phyloP scores from a whole-genome alignment of 2,113 vertebrate species.

The Theristicus caerulescens region DNA sequence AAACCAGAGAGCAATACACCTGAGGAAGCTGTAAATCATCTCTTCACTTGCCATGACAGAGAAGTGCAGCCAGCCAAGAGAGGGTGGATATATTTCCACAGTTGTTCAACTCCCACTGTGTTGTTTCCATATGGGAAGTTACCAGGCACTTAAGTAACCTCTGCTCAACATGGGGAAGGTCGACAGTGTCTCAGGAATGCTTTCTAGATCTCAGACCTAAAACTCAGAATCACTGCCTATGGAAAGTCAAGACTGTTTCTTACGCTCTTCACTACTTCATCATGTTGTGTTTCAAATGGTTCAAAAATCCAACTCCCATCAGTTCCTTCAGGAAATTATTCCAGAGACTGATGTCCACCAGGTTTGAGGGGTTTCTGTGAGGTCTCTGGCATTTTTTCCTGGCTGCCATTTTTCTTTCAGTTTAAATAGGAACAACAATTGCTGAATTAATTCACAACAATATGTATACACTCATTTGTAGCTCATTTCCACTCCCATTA shows the following conservation, averaged over 20 bases:
- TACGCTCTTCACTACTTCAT: neutral
- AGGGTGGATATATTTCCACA: neutral
- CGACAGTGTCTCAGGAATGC: neutral
- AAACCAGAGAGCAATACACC: neutral
- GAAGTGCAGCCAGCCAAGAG: neutral
- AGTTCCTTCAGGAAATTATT: neutral
- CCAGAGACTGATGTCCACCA: neutral
- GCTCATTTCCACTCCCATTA: constrained; percentile 50
- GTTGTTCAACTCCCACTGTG: neutral
- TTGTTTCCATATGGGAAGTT: neutral
- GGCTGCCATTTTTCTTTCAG: constrained; percentile 10
- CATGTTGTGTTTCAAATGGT: neutral
- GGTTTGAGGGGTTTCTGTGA: neutral
- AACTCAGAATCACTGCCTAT: neutral
- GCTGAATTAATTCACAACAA: constrained; percentile 20
- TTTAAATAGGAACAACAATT: constrained; percentile 28
- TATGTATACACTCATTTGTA: constrained; percentile 22
- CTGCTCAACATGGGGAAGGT: neutral
- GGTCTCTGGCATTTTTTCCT: neutral
- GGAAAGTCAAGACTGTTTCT: neutral
- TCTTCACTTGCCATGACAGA: neutral
- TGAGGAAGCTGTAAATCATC: neutral
- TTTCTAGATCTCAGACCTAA: neutral
- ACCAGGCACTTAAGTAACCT: neutral
- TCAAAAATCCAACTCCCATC: neutral